phyloP scores from a whole-genome alignment of 1,140 invertebrate genomes.

The Drosophila nannoptera region DNA sequence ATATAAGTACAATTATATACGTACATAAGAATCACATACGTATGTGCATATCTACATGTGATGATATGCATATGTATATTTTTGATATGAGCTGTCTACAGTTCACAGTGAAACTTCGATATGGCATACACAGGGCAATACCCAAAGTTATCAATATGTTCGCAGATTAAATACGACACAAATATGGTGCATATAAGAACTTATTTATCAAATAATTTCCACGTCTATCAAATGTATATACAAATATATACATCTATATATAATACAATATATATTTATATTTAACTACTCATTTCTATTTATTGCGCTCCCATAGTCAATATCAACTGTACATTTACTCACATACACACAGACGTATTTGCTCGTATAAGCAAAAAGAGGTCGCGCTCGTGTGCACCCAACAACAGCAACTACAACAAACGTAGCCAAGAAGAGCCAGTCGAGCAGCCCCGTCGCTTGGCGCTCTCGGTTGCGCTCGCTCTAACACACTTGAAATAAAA shows the following conservation, averaged over 20 bases:
- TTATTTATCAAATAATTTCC: too few relatives aligned
- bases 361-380: slow-evolving; percentile 54
- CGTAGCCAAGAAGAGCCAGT: slow-evolving; percentile 43
- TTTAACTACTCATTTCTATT: slow-evolving; percentile 19
- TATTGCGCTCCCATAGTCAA: slow-evolving; percentile 39
- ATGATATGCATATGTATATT: slow-evolving; percentile 28
- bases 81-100: slow-evolving; percentile 35
- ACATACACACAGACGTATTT: slow-evolving; percentile 12
- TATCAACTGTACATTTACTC: slow-evolving; percentile 59
- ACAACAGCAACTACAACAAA: slow-evolving; percentile 43
- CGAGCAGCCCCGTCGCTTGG: slow-evolving; percentile 47
- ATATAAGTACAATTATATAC: slow-evolving; percentile 21
- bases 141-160: not conserved
- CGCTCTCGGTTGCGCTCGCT: slow-evolving; percentile 73
- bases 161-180: not conserved
- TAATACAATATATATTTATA: slow-evolving; percentile 17
- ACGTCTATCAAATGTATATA: not conserved
- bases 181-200: not conserved
- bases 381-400: slow-evolving; percentile 75
- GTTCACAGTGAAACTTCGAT: slow-evolving; percentile 29
- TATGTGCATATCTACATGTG: slow-evolving; percentile 6
- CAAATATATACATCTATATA: slow-evolving; percentile 11
- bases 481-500: slow-evolving; percentile 64
- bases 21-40: slow-evolving; percentile 1
- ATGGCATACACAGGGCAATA: slow-evolving; percentile 10